Evolutionary conservation across 2,113 vertebrate species (phyloP).

Genomic region (Macrotis lagotis): DNA sequence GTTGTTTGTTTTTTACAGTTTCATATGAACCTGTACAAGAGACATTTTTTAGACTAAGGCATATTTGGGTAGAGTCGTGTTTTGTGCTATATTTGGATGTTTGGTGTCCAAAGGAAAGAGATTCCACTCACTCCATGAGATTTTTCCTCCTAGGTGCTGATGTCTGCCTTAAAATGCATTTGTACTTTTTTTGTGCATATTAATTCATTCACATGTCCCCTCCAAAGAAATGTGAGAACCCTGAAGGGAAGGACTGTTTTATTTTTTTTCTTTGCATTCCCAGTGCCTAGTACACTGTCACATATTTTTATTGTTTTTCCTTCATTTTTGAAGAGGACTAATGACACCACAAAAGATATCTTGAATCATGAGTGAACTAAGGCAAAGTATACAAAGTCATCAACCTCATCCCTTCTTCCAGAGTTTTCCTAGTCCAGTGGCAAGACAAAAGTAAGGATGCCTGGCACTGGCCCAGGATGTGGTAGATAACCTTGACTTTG

Average conservation of each 20-base stretch:
- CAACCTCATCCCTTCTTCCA: too few relatives aligned
- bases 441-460: too few relatives aligned
- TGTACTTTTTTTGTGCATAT: background rate
- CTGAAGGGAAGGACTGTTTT: background rate
- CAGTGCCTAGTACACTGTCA: too few relatives aligned
- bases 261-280: background rate
- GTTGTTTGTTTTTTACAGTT: background rate
- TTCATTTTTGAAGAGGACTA: too few relatives aligned
- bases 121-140: background rate
- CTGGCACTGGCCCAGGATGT: too few relatives aligned
- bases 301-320: too few relatives aligned
- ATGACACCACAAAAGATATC: too few relatives aligned
- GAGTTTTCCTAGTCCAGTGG: too few relatives aligned
- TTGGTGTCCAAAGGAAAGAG: background rate
- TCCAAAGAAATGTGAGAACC: background rate
- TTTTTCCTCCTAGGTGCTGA: background rate
- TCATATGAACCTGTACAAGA: background rate
- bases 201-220: background rate
- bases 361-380: too few relatives aligned
- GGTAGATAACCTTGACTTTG: too few relatives aligned
- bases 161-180: background rate
- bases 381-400: too few relatives aligned
- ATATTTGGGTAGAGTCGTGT: background rate
- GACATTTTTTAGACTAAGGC: background rate
- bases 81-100: background rate